Percentiles rank a stretch among this genome's conserved stretches.
These are phyloP conservation scores for Lymantria monacha DNA, from an alignment of 2,888 invertebrate species.

Conservation along the genomic window DNA sequence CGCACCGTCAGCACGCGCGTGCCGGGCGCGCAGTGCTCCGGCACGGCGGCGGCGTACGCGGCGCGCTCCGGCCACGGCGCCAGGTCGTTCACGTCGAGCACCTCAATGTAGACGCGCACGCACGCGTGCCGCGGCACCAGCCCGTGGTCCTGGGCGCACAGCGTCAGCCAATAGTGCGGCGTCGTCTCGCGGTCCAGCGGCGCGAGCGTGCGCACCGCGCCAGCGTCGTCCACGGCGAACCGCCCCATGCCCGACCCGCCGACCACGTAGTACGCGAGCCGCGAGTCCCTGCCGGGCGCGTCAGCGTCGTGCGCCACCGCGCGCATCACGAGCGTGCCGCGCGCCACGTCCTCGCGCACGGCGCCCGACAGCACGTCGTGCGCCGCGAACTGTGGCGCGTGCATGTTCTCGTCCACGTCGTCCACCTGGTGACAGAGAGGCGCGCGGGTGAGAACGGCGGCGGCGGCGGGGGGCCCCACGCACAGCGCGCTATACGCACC, in stretches of 20 bases:
- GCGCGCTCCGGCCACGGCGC: slow-evolving; percentile 94
- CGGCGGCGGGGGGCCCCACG: too few relatives aligned
- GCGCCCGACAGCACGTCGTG: slow-evolving; percentile 86
- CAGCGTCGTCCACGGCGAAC: slow-evolving; percentile 94
- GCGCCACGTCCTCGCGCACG: slow-evolving; percentile 91
- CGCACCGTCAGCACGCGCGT: slow-evolving; percentile 88
- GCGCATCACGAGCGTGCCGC: slow-evolving; percentile 89
- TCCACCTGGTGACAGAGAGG: slow-evolving; percentile 82
- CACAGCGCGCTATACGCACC: slow-evolving; percentile 20
- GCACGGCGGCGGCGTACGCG: slow-evolving; percentile 90
- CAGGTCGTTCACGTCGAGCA: slow-evolving; percentile 97
- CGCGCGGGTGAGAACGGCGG: too few relatives aligned
- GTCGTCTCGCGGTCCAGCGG: slow-evolving; percentile 94
- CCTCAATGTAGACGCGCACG: slow-evolving; percentile 84
- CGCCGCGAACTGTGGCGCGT: slow-evolving; percentile 91
- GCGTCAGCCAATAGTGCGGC: slow-evolving; percentile 95
- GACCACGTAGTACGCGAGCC: slow-evolving; percentile 91
- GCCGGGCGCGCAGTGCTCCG: slow-evolving; percentile 89
- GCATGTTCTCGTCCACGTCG: slow-evolving; percentile 96
- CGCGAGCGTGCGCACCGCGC: slow-evolving; percentile 91
- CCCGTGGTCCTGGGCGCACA: slow-evolving; percentile 96
- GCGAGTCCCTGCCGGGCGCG: slow-evolving; percentile 89
- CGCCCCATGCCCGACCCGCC: slow-evolving; percentile 95
- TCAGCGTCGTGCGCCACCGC: slow-evolving; percentile 92
- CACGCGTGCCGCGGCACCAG: slow-evolving; percentile 92